Evolutionary conservation across 2,888 invertebrate genomes (phyloP), one percentile per base, ranked within the genome.

Genomic region (Crioceris asparagi): DNA sequence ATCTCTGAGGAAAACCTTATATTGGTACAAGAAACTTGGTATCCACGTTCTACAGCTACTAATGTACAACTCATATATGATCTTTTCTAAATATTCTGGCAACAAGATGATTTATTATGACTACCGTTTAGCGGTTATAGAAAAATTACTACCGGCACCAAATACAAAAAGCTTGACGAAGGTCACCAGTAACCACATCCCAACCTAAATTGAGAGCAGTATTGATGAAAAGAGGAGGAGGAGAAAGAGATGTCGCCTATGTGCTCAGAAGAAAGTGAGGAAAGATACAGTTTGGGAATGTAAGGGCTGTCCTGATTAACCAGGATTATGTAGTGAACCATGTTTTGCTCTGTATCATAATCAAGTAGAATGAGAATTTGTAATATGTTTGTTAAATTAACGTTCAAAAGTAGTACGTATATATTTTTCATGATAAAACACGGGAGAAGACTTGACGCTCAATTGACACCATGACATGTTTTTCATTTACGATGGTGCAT

Each of bases 271-370:
- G n/a, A n/a, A n/a, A n/a, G n/a, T n/a, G n/a, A n/a, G n/a, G n/a
- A n/a, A n/a, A n/a, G n/a, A n/a, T n/a, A n/a, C n/a, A n/a, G n/a
- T n/a, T n/a, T n/a, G n/a, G n/a, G n/a, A n/a, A n/a, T n/a, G n/a
- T n/a, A n/a, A n/a, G n/a, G n/a, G n/a, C n/a, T 32, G 32, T 32
- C 17, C 32, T n/a, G 32, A 16, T 15, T 12, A 17, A 18, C 32
- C 32, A 4, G 17, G 32, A 17, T 16, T 32, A 3, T 32, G 32
- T 32, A 12, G 16, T 17, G 32, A 12, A 32, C 7, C 5, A 8
- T 32, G 32, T 32, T 32, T 32, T 17, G 18, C 17, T 5, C 12
- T 15, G n/a, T 30, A 11, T 30, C 30, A 30, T 11, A 12, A 30
- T 15, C 4, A 11, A n/a, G n/a, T n/a, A n/a, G n/a, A n/a, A n/a